Evolutionary conservation across 1,140 invertebrate species (phyloP).

Genomic region (Gonioctena quinquepunctata): DNA sequence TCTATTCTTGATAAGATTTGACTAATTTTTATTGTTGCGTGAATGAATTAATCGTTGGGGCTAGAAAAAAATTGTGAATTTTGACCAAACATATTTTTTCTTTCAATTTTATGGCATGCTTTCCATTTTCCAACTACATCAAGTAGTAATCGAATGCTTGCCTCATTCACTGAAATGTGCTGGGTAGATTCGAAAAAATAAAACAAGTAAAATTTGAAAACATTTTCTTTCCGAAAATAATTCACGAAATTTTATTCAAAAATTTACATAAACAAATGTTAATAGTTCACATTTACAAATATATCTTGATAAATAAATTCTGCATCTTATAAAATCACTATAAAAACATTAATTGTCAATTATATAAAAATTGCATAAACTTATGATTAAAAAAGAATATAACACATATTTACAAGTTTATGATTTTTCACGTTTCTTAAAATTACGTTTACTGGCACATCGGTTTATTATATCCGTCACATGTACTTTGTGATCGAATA

Average conservation of each 20-base stretch:
- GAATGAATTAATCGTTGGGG: no score
- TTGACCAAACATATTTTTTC: no score
- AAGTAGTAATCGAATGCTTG: no score
- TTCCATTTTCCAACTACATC: no score
- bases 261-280: background rate
- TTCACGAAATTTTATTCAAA: background rate
- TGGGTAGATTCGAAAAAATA: no score
- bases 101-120: no score
- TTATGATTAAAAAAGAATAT: background rate
- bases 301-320: conserved; percentile 12
- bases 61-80: no score
- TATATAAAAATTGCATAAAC: background rate
- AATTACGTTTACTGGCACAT: conserved; percentile 86
- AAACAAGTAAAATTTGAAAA: background rate
- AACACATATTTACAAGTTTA: conserved; percentile 32
- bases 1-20: no score
- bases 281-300: conserved; percentile 1
- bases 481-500: conserved; percentile 88
- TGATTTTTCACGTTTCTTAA: conserved; percentile 82
- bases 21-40: no score
- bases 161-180: no score
- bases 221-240: background rate
- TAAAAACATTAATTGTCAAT: conserved; percentile 5
- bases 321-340: background rate
- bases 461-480: conserved; percentile 87